phyloP scores from a whole-genome alignment of 2,797 vertebrate genomes.

The Gallirallus australis region DNA sequence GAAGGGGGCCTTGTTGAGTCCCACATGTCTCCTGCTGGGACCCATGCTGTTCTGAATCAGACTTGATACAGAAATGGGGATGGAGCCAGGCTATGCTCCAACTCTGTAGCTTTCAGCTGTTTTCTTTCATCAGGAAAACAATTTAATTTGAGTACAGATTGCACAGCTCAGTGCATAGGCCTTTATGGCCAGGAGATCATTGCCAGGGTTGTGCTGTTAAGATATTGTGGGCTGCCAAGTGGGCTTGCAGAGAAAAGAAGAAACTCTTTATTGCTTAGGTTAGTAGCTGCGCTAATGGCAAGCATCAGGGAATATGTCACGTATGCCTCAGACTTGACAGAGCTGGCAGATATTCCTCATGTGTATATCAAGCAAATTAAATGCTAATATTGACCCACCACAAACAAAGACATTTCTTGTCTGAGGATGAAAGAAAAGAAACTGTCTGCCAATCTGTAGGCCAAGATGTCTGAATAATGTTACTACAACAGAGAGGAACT shows the following conservation, averaged over 20 bases:
- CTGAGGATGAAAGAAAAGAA: neutral
- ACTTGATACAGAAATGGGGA: neutral
- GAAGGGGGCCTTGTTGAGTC: neutral
- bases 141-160: neutral
- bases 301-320: neutral
- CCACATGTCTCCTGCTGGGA: neutral
- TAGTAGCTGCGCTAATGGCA: neutral
- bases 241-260: neutral
- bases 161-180: neutral
- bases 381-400: slow-evolving; percentile 23
- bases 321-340: neutral
- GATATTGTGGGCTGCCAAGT: neutral
- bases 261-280: neutral
- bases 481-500: neutral
- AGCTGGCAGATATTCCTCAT: neutral
- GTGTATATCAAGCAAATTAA: slow-evolving; percentile 3
- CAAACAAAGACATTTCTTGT: neutral
- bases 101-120: neutral
- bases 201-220: neutral
- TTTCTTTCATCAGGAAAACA: slow-evolving; percentile 3
- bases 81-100: neutral
- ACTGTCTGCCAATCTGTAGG: neutral
- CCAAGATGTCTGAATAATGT: neutral
- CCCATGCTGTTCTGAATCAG: neutral
- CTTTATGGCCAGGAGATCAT: neutral